Base-by-base conservation (phyloP, 2,113 vertebrate species). In the Odobenus rosmarus region DNA sequence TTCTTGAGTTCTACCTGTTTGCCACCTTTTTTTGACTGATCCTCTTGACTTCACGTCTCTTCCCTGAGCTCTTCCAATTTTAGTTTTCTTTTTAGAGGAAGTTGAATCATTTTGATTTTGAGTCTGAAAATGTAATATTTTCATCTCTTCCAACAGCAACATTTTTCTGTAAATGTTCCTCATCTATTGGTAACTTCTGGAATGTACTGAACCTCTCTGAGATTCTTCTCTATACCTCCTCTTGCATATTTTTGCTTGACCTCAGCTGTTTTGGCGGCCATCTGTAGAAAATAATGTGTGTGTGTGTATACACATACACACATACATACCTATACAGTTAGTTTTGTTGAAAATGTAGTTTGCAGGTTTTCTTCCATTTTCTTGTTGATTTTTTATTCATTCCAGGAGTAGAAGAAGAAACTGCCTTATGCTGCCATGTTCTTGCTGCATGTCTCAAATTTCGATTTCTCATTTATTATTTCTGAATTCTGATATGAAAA, bases 271-370 rank as follows among this genome's bases (percentile, higher is more conserved):
- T 91, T 23, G 49, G 14, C 9, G 92, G 33, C 3, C 8, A 3
- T 85, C 2, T 46, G 3, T 21, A 71, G 13, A 24, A 77, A 92
- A 79, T 3, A 14, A 18, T 42, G 3, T 42, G 51, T 42, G n/a
- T 96, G 4, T 64, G 5, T 74, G 11, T 79, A 49, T n/a, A 49
- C 4, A 46, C 4, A 12, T 36, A 57, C 13, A 57, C 62, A 11
- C 62, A 14, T 26, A 11, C 1, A 69, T 13, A 72, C 26, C 16
- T 31, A 31, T 46, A 74, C 13, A 49, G 4, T 83, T 90, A 80
- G 49, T 80, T 96, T 59, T 84, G 23, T 59, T 87, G 61, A 92
- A 85, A 88, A 79, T 94, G 16, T 24, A 92, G 19, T 42, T 90
- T 69, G 28, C 5, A 82, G 4, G 15, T 83, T 95, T 92, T 31